Evolutionary conservation across 23 tunicate genomes (phyloP), one percentile per base, ranked within the genome.

Genomic region (Oikopleura dioica): DNA sequence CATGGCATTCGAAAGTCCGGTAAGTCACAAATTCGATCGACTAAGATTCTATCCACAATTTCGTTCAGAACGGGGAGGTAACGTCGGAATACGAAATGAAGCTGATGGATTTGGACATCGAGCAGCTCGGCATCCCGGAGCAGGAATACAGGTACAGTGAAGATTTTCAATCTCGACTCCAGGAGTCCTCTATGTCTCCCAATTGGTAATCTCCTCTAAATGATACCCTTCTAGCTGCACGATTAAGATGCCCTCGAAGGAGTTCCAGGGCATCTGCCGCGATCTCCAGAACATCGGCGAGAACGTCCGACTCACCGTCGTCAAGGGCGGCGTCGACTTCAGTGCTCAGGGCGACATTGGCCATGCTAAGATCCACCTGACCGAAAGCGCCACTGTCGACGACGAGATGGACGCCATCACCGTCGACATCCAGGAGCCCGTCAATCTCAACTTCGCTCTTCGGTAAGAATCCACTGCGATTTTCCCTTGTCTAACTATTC

Each of bases 141-240:
- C 96, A 89, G 72, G 96, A 89, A 36, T 89, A 89, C 82, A 89
- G 96, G 36, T 89, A 89, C 78, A 78, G 89, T n/a, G 86, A 84
- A 44, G 84, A 83, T 35, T 51, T 89, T n/a, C n/a, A n/a, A n/a
- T n/a, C n/a, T n/a, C n/a, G n/a, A n/a, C n/a, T n/a, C n/a, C n/a
- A n/a, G n/a, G n/a, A n/a, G n/a, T n/a, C n/a, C n/a, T n/a, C n/a
- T n/a, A n/a, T n/a, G n/a, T n/a, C n/a, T n/a, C n/a, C n/a, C n/a
- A n/a, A n/a, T n/a, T n/a, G n/a, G n/a, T n/a, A n/a, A n/a, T n/a
- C n/a, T n/a, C n/a, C n/a, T n/a, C n/a, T n/a, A n/a, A n/a, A n/a
- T n/a, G n/a, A n/a, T n/a, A n/a, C n/a, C n/a, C n/a, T n/a, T n/a
- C n/a, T n/a, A n/a, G 76, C n/a, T n/a, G n/a, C n/a, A n/a, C n/a